phyloP scores from a whole-genome alignment of 2,113 vertebrate species.

The Strix uralensis region DNA sequence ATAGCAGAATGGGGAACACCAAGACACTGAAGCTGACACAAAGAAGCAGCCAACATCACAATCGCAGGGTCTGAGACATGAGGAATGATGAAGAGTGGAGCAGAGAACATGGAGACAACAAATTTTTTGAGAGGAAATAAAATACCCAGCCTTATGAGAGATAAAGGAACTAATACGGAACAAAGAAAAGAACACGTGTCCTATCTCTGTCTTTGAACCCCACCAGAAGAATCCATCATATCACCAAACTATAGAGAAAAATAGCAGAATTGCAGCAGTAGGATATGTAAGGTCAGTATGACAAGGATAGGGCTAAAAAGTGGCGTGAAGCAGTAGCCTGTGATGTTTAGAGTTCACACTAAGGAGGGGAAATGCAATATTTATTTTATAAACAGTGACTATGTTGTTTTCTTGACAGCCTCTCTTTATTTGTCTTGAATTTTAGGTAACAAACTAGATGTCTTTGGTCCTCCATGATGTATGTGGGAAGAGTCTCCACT shows the following conservation, averaged over 20 bases:
- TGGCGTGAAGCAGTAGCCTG: not conserved
- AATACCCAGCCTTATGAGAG: not conserved
- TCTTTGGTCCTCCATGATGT: not conserved
- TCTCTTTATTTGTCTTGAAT: not conserved
- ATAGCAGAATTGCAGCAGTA: not conserved
- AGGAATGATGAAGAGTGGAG: not conserved
- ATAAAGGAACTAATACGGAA: not conserved
- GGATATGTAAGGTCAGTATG: not conserved
- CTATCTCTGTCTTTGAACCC: not conserved
- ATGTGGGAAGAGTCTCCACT: not conserved
- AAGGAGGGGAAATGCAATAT: not conserved
- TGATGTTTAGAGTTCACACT: not conserved
- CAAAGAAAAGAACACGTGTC: not conserved
- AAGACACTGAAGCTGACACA: not conserved
- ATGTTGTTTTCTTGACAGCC: not conserved
- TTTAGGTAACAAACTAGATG: not conserved
- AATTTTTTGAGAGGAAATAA: not conserved
- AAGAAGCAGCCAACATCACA: accelerated
- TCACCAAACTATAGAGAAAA: not conserved
- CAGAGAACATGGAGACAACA: not conserved
- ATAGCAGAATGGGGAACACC: not conserved
- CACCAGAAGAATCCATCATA: not conserved
- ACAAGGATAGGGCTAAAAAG: not conserved
- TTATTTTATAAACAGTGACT: not conserved
- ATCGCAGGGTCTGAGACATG: accelerated